Conservation (phyloP, 2,113 vertebrate species). For the Ophthalmotilapia sp. region DNA sequence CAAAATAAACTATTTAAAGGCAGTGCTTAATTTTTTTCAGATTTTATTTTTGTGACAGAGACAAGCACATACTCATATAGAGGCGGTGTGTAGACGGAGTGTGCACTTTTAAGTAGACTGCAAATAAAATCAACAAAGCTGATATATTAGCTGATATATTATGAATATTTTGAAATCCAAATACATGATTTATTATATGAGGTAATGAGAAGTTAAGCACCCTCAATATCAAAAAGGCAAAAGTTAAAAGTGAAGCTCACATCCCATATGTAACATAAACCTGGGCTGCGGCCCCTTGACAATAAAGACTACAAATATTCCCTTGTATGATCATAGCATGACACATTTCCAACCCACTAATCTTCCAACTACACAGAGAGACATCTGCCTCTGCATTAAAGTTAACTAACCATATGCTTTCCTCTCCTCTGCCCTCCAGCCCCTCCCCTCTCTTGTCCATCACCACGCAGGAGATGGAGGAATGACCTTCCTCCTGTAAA, state of each 20-base stretch:
- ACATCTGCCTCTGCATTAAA: conserved; percentile 38
- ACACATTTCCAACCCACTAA: conserved; percentile 23
- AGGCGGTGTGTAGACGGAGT: neutral
- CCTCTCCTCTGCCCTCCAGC: neutral
- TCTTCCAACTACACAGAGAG: neutral
- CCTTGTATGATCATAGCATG: conserved; percentile 11
- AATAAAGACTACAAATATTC: conserved; percentile 12
- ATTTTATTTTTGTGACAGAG: neutral
- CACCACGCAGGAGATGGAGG: conserved; percentile 20
- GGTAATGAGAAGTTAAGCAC: neutral
- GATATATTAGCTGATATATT: neutral
- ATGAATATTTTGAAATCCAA: neutral
- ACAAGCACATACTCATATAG: neutral
- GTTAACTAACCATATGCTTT: conserved; percentile 43
- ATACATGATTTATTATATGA: neutral
- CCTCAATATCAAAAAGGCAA: neutral
- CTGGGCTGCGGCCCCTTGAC: neutral
- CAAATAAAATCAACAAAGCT: neutral
- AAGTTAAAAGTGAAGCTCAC: neutral
- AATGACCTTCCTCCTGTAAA: conserved; percentile 24
- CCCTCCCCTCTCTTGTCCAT: conserved; percentile 5
- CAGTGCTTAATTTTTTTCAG: neutral
- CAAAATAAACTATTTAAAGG: neutral
- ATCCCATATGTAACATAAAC: neutral
- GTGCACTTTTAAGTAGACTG: neutral